Conservation (phyloP, 2,888 invertebrate genomes). For the Leptarthrus brevirostris region DNA sequence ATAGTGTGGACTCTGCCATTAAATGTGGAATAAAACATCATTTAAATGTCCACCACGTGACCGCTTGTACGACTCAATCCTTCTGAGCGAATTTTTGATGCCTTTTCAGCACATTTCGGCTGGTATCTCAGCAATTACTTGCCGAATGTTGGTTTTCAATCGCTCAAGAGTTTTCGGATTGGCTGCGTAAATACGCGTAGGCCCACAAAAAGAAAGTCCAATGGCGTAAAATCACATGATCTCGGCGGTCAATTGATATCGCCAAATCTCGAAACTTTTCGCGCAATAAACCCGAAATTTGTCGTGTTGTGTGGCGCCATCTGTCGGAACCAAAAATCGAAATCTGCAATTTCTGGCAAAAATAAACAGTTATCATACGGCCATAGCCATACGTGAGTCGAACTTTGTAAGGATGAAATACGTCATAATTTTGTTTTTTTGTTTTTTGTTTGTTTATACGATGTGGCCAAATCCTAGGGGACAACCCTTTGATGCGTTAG, state of each 20-base stretch:
- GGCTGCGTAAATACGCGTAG: conserved; percentile 13
- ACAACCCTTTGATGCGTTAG: too few species aligned
- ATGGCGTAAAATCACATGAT: conserved; percentile 12
- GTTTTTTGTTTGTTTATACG: too few species aligned
- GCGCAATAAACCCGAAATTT: neutral
- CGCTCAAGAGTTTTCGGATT: conserved; percentile 5
- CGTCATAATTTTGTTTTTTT: too few species aligned
- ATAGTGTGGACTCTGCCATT: conserved; percentile 4
- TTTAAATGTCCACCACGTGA: neutral
- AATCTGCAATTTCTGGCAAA: neutral
- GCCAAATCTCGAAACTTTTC: conserved; percentile 1
- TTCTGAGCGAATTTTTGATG: neutral
- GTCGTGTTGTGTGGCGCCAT: conserved; percentile 6
- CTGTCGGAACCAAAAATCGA: neutral
- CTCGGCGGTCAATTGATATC: too few species aligned
- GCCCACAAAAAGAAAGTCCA: neutral
- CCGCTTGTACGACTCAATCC: neutral
- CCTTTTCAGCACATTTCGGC: conserved; percentile 40
- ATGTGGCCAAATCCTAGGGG: too few species aligned
- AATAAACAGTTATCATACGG: too few species aligned
- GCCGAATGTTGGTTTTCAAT: conserved; percentile 37
- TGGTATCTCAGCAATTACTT: conserved; percentile 39
- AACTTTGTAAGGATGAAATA: too few species aligned
- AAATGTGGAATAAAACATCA: neutral
- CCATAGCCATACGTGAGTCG: too few species aligned